Conservation (phyloP, 2,797 vertebrate genomes). For the Rhyacichthys aspro region DNA sequence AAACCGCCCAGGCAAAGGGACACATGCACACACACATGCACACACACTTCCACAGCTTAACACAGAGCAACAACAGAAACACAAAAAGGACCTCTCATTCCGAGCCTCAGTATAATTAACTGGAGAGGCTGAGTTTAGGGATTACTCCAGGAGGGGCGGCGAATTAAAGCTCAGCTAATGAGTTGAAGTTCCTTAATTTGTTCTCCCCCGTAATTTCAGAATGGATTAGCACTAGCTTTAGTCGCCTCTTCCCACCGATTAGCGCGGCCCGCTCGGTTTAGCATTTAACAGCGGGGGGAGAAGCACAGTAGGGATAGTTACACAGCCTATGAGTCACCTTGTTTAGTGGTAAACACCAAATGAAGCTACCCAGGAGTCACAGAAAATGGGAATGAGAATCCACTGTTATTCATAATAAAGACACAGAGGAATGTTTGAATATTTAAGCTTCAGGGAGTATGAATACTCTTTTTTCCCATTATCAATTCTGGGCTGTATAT, state of each 20-base stretch:
- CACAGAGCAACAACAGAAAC: conserved; percentile 55
- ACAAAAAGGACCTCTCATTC: conserved; percentile 74
- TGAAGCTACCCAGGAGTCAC: conserved; percentile 45
- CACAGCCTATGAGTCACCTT: conserved; percentile 62
- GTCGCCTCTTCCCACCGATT: conserved; percentile 79
- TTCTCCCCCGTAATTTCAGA: conserved; percentile 83
- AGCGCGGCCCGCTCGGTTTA: conserved; percentile 70
- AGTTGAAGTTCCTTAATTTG: conserved; percentile 87
- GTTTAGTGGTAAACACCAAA: conserved; percentile 57
- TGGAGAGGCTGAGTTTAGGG: conserved; percentile 80
- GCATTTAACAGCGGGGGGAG: conserved; percentile 54
- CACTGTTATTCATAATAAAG: too few relatives aligned
- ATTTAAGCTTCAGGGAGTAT: too few relatives aligned
- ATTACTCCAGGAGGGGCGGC: conserved; percentile 82
- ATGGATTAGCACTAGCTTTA: conserved; percentile 85
- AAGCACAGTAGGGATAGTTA: conserved; percentile 56
- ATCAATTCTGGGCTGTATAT: too few relatives aligned
- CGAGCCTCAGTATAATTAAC: conserved; percentile 79
- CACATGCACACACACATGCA: conserved; percentile 1
- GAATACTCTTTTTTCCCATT: not conserved
- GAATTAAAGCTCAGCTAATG: conserved; percentile 85
- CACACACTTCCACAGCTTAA: conserved; percentile 30
- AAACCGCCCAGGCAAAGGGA: conserved; percentile 25
- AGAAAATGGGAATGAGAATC: conserved; percentile 32
- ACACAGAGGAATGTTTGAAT: too few relatives aligned